Percentiles rank a stretch among this genome's conserved stretches.
Evolutionary conservation across 2,113 vertebrate genomes (phyloP).

Genomic region (Cathartes aura): DNA sequence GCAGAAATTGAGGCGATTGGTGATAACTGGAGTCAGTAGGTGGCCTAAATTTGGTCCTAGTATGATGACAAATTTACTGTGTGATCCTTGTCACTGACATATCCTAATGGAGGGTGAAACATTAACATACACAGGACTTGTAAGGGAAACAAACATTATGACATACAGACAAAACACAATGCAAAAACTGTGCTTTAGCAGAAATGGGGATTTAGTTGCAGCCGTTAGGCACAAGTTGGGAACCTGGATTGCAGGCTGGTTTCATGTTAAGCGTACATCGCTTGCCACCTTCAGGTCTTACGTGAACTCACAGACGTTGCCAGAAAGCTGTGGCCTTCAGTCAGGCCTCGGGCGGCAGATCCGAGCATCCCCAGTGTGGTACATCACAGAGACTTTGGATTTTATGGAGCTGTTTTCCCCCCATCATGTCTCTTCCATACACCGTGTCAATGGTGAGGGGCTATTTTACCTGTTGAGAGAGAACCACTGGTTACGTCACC

Average conservation of each 20-base stretch:
- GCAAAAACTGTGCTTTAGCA: not conserved
- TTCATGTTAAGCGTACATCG: not conserved
- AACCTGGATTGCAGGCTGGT: not conserved
- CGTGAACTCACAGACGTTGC: not conserved
- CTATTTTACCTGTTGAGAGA: rapidly evolving
- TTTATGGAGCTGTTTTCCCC: not conserved
- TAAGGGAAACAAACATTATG: rapidly evolving
- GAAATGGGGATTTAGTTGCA: not conserved
- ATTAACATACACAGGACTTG: rapidly evolving
- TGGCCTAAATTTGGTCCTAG: not conserved
- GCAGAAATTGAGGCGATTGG: rapidly evolving
- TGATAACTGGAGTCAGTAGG: not conserved
- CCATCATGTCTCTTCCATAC: rapidly evolving
- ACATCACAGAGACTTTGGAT: rapidly evolving
- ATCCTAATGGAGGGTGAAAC: not conserved
- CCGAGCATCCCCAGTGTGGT: rapidly evolving
- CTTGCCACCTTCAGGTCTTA: constrained; percentile 75
- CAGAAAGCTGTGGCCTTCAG: rapidly evolving
- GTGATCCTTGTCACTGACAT: rapidly evolving
- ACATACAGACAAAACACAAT: rapidly evolving
- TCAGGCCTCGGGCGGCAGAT: not conserved
- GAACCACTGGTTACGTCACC: rapidly evolving
- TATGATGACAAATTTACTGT: rapidly evolving
- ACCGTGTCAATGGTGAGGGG: rapidly evolving
- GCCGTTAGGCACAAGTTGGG: not conserved